Evolutionary conservation across 1,140 invertebrate genomes (phyloP), one percentile per base, ranked within the genome.

Genomic region (Drosophila repleta): DNA sequence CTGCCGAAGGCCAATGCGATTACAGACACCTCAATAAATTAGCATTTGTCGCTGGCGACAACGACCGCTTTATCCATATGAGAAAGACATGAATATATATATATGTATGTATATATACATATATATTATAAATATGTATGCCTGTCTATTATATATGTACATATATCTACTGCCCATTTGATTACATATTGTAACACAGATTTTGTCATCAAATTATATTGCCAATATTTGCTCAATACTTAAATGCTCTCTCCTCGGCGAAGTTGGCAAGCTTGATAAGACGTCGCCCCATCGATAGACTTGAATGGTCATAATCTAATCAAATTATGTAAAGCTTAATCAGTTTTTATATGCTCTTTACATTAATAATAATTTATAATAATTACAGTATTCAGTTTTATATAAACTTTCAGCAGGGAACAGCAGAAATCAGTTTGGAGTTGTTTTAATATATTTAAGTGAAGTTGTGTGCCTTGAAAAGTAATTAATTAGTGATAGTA

Each of bases 11-110:
- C 29, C 63, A 21, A 20, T 43, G 15, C 61, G 62, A 55, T 83
- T 66, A 61, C 71, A 26, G 61, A 79, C 64, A 48, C 51, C 55
- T 15, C 41, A 58, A 63, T 62, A 61, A 68, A 73, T 73, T 73
- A 55, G 56, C 70, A 68, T 73, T 55, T 67, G 37, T 58, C 46
- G 63, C 61, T 52, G 55, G 49, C 18, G n/a, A n/a, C 39, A 17
- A 10, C 35, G 32, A 18, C 24, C 35, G 45, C 35, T 24, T 26
- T 71, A 20, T 57, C 55, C 55, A 60, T 65, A 53, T 62, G 13
- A 43, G n/a, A 35, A 2, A 13, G 32, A 35, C 32, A 2, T 35
- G 2, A 11, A 35, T 11, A 35, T 35, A 35, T 7, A 35, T 35
- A 3, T 35, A 35, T 3, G 4, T 24, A 24, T 24, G 4, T 24